phyloP scores from a whole-genome alignment of 2,113 vertebrate genomes.

The Egretta garzetta region DNA sequence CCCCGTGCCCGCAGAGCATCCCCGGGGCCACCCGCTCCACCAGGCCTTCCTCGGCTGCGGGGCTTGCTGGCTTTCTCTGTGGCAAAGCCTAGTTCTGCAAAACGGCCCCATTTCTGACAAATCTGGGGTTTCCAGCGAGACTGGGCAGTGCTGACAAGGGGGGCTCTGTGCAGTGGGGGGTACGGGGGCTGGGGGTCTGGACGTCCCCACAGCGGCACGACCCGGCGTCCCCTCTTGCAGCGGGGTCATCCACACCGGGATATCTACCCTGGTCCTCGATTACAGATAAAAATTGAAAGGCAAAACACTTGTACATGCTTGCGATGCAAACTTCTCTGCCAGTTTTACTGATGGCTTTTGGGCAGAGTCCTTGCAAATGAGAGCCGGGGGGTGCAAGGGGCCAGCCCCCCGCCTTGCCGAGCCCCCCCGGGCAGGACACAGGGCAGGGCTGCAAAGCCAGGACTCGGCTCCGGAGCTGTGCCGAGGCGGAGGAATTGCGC shows the following conservation, averaged over 20 bases:
- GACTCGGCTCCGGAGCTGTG: background rate
- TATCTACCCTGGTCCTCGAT: background rate
- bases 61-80: no score
- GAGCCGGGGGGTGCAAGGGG: background rate
- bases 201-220: accelerated
- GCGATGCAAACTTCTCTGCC: accelerated
- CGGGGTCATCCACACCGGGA: background rate
- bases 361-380: background rate
- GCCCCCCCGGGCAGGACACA: background rate
- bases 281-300: accelerated
- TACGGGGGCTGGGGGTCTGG: no score
- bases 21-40: background rate
- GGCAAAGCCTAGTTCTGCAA: background rate
- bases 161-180: accelerated
- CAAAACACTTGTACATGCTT: background rate
- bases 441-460: background rate
- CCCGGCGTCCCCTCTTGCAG: background rate
- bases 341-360: accelerated
- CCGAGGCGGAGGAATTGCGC: background rate
- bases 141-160: background rate
- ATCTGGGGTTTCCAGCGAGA: no score
- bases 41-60: no score
- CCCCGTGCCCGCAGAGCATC: background rate
- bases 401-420: background rate
- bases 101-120: background rate